phyloP scores from a whole-genome alignment of 2,113 vertebrate genomes.

The Hypomesus transpacificus region DNA sequence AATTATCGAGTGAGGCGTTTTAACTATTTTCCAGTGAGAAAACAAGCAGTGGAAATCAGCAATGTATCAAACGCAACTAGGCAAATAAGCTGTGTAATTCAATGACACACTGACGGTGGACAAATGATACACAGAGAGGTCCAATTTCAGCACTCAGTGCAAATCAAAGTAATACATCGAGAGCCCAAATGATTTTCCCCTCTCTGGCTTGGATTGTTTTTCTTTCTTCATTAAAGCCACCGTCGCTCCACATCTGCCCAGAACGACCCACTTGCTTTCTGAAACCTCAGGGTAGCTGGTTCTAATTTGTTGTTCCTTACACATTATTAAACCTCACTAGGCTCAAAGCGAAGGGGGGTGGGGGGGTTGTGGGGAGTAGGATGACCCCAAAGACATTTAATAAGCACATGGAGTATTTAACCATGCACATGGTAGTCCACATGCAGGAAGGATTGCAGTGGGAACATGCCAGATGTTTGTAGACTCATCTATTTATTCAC shows the following conservation, averaged over 20 bases:
- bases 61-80: constrained; percentile 32
- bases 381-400: constrained; percentile 42
- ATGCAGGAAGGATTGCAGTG: constrained; percentile 2
- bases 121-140: constrained; percentile 9
- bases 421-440: constrained; percentile 21
- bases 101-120: constrained; percentile 29
- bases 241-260: constrained; percentile 41
- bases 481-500: constrained; percentile 19
- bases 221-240: constrained; percentile 42
- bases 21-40: background rate
- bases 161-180: constrained; percentile 26
- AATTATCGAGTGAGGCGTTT: constrained; percentile 7
- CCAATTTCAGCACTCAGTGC: constrained; percentile 28
- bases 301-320: constrained; percentile 54
- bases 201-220: constrained; percentile 12
- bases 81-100: constrained; percentile 32
- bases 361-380: constrained; percentile 10
- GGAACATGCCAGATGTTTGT: constrained; percentile 31
- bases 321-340: constrained; percentile 39
- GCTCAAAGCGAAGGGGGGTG: constrained; percentile 15
- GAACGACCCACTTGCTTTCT: constrained; percentile 22
- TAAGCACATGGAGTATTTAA: constrained; percentile 38
- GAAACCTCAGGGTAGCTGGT: constrained; percentile 51
- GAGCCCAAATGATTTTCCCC: constrained; percentile 23
- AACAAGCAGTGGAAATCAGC: constrained; percentile 23